phyloP scores from a whole-genome alignment of 1,140 invertebrate genomes.

The Eueides isabella region DNA sequence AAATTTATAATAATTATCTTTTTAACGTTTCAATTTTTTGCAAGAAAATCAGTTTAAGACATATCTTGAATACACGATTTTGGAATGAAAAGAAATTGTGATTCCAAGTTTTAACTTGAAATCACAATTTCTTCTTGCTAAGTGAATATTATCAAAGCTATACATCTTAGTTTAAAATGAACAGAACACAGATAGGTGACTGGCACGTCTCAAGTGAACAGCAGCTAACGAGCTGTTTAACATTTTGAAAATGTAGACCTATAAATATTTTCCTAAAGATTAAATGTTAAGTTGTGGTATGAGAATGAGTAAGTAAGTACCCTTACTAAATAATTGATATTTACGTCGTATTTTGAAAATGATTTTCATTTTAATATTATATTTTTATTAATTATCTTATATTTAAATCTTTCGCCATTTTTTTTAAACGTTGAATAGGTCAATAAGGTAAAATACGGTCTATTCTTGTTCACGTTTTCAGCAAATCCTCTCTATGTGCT shows the following conservation, averaged over 20 bases:
- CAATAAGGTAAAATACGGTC: too few species aligned
- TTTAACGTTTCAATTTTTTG: not conserved
- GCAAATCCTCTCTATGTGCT: too few species aligned
- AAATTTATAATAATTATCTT: too few species aligned
- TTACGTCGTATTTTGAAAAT: too few species aligned
- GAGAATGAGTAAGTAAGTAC: constrained; percentile 42
- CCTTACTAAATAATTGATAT: constrained; percentile 9
- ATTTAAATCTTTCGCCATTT: too few species aligned
- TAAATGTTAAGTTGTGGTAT: constrained; percentile 47
- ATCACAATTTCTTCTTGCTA: constrained; percentile 4
- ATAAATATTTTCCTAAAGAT: constrained; percentile 51
- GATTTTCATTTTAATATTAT: too few species aligned
- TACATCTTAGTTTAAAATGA: constrained; percentile 42
- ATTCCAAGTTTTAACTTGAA: not conserved
- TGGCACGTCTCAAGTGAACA: constrained; percentile 42
- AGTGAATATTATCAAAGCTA: constrained; percentile 31
- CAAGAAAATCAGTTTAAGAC: constrained; percentile 7
- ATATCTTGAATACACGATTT: too few species aligned
- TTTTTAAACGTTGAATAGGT: too few species aligned
- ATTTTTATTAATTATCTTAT: too few species aligned
- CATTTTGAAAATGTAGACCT: constrained; percentile 48
- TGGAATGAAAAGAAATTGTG: too few species aligned
- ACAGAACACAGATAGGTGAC: constrained; percentile 38
- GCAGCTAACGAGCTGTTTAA: constrained; percentile 57
- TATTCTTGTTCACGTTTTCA: too few species aligned